phyloP scores from a whole-genome alignment of 2,888 invertebrate genomes.

The Mactromeris polynyma region DNA sequence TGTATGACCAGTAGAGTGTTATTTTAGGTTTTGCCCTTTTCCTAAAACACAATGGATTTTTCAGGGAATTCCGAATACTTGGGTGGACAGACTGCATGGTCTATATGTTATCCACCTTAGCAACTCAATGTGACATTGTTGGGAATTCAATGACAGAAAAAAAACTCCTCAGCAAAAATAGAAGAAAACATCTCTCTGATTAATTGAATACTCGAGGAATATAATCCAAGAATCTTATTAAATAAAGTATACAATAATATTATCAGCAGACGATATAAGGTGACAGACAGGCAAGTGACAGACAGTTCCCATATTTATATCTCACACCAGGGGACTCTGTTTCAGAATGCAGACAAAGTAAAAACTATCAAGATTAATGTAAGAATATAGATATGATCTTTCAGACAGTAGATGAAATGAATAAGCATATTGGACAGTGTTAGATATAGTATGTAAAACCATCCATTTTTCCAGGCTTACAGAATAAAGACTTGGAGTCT shows the following conservation, averaged over 20 bases:
- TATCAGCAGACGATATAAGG: background rate
- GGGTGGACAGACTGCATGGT: background rate
- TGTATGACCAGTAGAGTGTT: no score
- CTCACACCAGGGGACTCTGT: background rate
- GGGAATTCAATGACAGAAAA: background rate
- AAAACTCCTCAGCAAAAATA: background rate
- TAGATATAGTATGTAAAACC: no score
- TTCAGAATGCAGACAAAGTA: constrained; percentile 5
- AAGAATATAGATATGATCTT: constrained; percentile 1
- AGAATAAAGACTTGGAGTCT: no score
- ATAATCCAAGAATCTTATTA: background rate
- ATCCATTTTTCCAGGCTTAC: no score
- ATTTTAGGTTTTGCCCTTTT: no score
- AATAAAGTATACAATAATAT: background rate
- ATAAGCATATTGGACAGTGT: background rate
- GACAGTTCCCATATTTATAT: constrained; percentile 5
- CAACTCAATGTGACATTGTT: background rate
- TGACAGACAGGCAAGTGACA: constrained; percentile 11
- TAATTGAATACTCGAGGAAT: background rate
- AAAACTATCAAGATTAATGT: constrained; percentile 14
- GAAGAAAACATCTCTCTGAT: background rate
- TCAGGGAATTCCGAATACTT: background rate
- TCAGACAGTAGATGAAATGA: background rate
- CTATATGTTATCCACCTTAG: no score
- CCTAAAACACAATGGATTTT: no score